These are phyloP conservation scores for Drosophila sp. DNA, from an alignment of 1,140 invertebrate genomes.

Conservation along the genomic window DNA sequence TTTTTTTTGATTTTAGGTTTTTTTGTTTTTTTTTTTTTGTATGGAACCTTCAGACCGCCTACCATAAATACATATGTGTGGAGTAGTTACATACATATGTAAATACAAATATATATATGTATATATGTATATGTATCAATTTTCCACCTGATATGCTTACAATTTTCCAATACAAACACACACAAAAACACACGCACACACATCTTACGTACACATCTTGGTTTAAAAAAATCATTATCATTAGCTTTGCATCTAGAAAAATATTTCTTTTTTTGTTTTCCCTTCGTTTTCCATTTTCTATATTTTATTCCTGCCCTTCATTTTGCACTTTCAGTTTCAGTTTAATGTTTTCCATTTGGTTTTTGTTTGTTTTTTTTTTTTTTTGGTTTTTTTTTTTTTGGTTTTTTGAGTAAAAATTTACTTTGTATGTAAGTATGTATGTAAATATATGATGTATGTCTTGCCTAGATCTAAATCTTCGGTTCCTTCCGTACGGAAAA, in stretches of 20 bases:
- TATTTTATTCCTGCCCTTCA: background rate
- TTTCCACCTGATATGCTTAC: slow-evolving; percentile 22
- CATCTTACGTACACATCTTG: background rate
- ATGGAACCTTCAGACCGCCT: slow-evolving; percentile 46
- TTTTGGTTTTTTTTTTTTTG: slow-evolving; percentile 5
- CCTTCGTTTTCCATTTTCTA: background rate
- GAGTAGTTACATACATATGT: slow-evolving; percentile 34
- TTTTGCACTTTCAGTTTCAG: slow-evolving; percentile 9
- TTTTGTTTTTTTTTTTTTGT: slow-evolving; percentile 2
- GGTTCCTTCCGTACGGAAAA: background rate
- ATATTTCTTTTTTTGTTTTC: slow-evolving; percentile 35
- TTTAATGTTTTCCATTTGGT: background rate
- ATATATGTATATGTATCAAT: slow-evolving; percentile 23
- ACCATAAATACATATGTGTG: slow-evolving; percentile 5
- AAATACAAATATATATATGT: slow-evolving; percentile 28
- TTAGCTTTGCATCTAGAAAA: slow-evolving; percentile 42
- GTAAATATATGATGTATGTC: slow-evolving; percentile 14
- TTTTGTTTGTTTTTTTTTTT: background rate
- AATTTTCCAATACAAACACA: slow-evolving; percentile 3
- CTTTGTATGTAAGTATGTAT: slow-evolving; percentile 27
- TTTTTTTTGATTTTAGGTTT: slow-evolving; percentile 5
- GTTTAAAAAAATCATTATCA: slow-evolving; percentile 13
- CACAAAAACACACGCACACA: background rate
- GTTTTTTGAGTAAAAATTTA: slow-evolving; percentile 11
- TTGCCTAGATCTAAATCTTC: slow-evolving; percentile 4